Evolutionary conservation across 2,113 vertebrate genomes (phyloP).

Genomic region (Tupaia tana): DNA sequence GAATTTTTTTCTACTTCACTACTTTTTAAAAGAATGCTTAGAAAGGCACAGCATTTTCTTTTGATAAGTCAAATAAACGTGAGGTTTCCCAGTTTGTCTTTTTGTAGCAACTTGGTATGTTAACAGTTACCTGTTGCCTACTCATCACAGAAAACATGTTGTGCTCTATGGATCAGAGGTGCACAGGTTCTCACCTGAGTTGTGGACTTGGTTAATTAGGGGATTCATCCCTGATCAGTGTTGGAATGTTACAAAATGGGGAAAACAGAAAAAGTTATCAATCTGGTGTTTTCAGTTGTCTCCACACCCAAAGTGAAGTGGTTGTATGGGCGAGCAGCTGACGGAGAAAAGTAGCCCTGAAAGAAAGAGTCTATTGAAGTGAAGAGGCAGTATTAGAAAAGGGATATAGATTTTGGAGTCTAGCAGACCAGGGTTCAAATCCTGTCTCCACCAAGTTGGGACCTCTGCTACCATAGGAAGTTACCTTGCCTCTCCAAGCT

Average conservation of each 20-base stretch:
- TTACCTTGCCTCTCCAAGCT: not conserved
- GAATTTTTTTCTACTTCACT: conserved; percentile 21
- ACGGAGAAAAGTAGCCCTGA: not conserved
- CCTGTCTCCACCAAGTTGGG: not conserved
- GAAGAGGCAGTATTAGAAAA: not conserved
- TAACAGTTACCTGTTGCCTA: not conserved
- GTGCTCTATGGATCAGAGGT: not conserved
- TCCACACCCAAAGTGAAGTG: not conserved
- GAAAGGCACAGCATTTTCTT: conserved; percentile 29
- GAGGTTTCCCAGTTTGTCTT: not conserved
- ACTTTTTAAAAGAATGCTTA: conserved; percentile 14
- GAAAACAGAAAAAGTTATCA: not conserved
- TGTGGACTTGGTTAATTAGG: not conserved
- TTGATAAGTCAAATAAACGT: not conserved
- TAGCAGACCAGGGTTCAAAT: not conserved
- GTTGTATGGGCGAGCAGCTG: not conserved
- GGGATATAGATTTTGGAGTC: not conserved
- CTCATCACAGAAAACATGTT: not conserved
- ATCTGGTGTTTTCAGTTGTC: not conserved
- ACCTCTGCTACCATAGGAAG: not conserved
- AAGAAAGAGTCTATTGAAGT: not conserved
- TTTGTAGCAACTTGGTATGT: not conserved
- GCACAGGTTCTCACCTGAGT: not conserved
- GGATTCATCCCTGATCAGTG: not conserved
- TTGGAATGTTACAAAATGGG: not conserved